Conservation (phyloP, 2,797 vertebrate genomes). For the Mormyrus proboscirostris region DNA sequence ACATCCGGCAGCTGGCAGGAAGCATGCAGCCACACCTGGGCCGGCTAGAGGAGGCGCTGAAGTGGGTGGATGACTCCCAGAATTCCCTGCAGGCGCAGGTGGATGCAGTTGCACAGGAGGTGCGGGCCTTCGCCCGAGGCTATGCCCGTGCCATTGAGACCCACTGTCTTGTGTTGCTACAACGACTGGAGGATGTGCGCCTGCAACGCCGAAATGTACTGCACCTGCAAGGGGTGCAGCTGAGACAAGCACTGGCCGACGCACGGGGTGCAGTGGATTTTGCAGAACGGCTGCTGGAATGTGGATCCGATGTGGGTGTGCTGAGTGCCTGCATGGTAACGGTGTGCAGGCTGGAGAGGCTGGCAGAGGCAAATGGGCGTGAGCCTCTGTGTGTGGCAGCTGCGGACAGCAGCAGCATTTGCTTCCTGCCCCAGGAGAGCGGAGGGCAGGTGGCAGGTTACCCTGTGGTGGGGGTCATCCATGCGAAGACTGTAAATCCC, state of each 20-base stretch:
- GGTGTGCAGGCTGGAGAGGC: slow-evolving; percentile 60
- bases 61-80: slow-evolving; percentile 56
- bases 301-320: slow-evolving; percentile 75
- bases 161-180: slow-evolving; percentile 72
- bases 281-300: slow-evolving; percentile 69
- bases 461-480: slow-evolving; percentile 72
- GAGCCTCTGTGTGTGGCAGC: slow-evolving; percentile 37
- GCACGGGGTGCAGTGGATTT: slow-evolving; percentile 69
- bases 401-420: slow-evolving; percentile 58
- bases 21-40: slow-evolving; percentile 60
- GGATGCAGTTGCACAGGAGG: slow-evolving; percentile 57
- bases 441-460: slow-evolving; percentile 71
- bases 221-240: slow-evolving; percentile 74
- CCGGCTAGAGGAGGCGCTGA: slow-evolving; percentile 60
- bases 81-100: slow-evolving; percentile 46
- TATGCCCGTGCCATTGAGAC: slow-evolving; percentile 71
- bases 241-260: slow-evolving; percentile 78
- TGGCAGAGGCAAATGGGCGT: slow-evolving; percentile 51
- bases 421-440: slow-evolving; percentile 64
- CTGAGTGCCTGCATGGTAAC: slow-evolving; percentile 75
- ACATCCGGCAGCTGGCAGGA: slow-evolving; percentile 65
- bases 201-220: slow-evolving; percentile 71
- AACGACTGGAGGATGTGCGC: slow-evolving; percentile 68
- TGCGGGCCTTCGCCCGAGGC: slow-evolving; percentile 62
- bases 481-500: slow-evolving; percentile 65